Base-by-base conservation (phyloP, 2,888 invertebrate genomes). In the Lasioglossum leucozonium region DNA sequence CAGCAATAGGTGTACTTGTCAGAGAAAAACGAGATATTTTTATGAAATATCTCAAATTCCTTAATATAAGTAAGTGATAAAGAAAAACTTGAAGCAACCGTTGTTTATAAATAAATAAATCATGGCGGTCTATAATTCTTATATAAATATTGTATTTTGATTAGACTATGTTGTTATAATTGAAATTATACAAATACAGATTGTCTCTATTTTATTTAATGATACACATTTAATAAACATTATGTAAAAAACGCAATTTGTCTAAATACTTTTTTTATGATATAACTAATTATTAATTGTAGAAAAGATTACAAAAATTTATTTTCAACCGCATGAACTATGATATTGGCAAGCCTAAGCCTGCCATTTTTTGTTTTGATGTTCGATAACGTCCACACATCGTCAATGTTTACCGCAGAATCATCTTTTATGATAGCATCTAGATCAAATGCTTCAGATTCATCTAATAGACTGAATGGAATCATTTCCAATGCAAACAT, bases 321-420 rank as follows among this genome's bases (percentile, higher is more conserved):
- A 87, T 95, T 95, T 89, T 97, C 96, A 1, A 97, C 96, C 62
- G 96, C 96, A 92, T 97, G 96, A 58, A 97, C 96, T n/a, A 13
- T 97, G 42, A 97, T 95, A 85, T 96, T 96, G 0, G 97, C 97
- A 72, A 97, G 95, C 67, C 97, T 95, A 65, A 95, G 94, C 37
- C 97, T 95, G 11, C 96, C 97, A 30, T 95, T 95, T 86, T 96
- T 95, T 0, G 96, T 96, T 91, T 96, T 96, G 80, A 97, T 96
- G 1, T 96, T 96, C 51, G 95, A 93, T 0, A 97, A 89, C 81
- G 95, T 95, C 97, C 97, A 97, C 4, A 97, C 95, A 82, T 96
- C 96, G 40, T 96, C 96, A 34, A 97, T 95, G 84, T 97, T 96
- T 42, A 96, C 89, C 51, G 95, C 95, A 58, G 96, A 93, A 6